Evolutionary conservation across 2,113 vertebrate species (phyloP), one percentile per base, ranked within the genome.

Genomic region (Merops nubicus): DNA sequence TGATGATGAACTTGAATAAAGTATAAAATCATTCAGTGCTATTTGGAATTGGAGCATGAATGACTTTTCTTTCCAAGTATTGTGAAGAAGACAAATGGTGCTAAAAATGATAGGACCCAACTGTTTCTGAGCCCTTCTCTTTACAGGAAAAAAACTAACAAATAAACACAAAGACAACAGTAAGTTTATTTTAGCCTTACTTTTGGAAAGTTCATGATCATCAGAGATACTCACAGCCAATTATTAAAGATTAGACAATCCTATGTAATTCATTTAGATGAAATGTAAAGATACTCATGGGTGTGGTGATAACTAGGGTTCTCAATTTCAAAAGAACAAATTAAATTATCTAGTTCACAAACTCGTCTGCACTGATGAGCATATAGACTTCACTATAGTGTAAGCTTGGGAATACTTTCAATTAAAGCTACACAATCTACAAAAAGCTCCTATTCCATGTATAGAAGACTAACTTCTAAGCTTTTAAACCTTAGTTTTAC

Each of bases 1-100:
- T 88, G 79, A 94, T 65, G 42, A 77, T 38, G 47, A 86, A 56
- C 53, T 72, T 91, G 43, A 68, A 91, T 93, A 93, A 87, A 64
- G 12, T 42, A 78, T 84, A 51, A 93, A 91, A 57, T 63, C 62
- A 81, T 88, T 89, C 85, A 88, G 82, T 38, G 72, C 5, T 47
- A 43, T 79, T 47, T 88, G 60, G 33, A 73, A 63, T 43, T 87
- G 77, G 23, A 91, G 31, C 8, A 68, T 42, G 43, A 74, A 74
- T 57, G 3, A 67, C 36, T 92, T 65, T 3, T 54, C 21, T 64
- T 83, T 79, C 36, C 62, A 68, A 76, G 65, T n/a, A 38, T 4
- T 81, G 22, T 0, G 0, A 89, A 21, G 45, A 82, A 76, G 57
- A 53, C 2, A 89, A 82, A 82, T 40, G 14, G 19, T 72, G n/a